These are phyloP conservation scores for Sciurus vulgaris DNA, from an alignment of 2,797 vertebrate species.

Conservation along the genomic window DNA sequence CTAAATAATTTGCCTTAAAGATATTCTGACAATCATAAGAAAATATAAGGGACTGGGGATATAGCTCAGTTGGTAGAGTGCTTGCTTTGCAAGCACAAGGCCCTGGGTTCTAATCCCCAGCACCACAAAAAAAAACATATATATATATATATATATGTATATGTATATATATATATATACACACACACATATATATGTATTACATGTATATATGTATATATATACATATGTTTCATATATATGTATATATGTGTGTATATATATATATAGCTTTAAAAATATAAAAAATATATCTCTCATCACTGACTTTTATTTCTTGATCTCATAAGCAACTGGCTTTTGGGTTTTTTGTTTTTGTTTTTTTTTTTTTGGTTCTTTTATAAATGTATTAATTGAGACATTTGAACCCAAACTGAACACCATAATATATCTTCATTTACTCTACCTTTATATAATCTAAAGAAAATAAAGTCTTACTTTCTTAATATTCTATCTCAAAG, in stretches of 20 bases:
- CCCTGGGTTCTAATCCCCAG: too few species aligned
- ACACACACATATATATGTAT: too few species aligned
- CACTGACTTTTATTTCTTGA: not conserved
- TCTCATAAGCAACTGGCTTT: not conserved
- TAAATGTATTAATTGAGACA: not conserved
- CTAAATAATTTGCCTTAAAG: conserved; percentile 24
- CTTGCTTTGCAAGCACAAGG: too few species aligned
- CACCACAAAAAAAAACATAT: too few species aligned
- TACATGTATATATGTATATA: too few species aligned
- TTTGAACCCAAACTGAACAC: not conserved
- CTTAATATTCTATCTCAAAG: conserved; percentile 13
- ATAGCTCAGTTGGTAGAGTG: too few species aligned
- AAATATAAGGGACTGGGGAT: not conserved
- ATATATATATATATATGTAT: too few species aligned
- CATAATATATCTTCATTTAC: not conserved
- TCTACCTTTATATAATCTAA: not conserved
- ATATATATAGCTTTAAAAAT: not conserved
- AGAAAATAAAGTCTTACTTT: not conserved
- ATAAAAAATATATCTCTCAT: not conserved
- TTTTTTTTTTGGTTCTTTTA: not conserved
- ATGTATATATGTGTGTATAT: too few species aligned
- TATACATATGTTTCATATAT: too few species aligned
- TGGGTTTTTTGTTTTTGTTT: not conserved
- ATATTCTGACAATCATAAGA: conserved; percentile 25
- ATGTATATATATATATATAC: too few species aligned